Percentiles rank a stretch among this genome's conserved stretches.
Evolutionary conservation across 2,888 invertebrate species (phyloP).

Genomic region (Doris montereyensis): DNA sequence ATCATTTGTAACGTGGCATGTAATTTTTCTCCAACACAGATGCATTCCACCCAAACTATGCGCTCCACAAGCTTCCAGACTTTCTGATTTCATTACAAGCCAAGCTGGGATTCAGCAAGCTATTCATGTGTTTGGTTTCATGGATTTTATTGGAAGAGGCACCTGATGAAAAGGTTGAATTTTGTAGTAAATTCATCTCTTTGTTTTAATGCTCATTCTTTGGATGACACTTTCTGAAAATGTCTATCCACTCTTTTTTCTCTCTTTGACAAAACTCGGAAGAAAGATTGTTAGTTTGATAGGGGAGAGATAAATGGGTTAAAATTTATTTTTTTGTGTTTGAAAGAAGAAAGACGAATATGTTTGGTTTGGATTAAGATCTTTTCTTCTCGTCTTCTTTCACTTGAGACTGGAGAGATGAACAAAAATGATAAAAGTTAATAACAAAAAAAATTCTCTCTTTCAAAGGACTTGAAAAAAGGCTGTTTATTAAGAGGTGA

Average conservation of each 20-base stretch:
- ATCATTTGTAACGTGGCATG: not conserved
- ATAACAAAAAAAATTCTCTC: no score
- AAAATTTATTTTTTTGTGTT: no score
- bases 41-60: constrained; percentile 34
- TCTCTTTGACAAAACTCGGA: constrained; percentile 47
- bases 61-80: constrained; percentile 23
- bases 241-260: no score
- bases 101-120: not conserved
- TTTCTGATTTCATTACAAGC: constrained; percentile 2
- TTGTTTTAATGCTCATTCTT: no score
- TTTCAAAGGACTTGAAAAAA: no score
- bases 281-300: constrained; percentile 68
- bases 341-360: no score
- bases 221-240: no score
- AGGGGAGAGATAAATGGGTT: constrained; percentile 71
- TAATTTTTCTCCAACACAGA: not conserved
- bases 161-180: constrained; percentile 31
- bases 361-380: no score
- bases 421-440: no score
- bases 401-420: no score
- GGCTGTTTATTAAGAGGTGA: no score
- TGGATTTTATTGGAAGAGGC: constrained; percentile 43
- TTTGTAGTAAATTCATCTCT: not conserved
- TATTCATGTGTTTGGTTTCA: constrained; percentile 15
- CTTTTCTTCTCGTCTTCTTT: no score